phyloP scores from a whole-genome alignment of 2,888 invertebrate genomes.

The Sarcophaga variegata region DNA sequence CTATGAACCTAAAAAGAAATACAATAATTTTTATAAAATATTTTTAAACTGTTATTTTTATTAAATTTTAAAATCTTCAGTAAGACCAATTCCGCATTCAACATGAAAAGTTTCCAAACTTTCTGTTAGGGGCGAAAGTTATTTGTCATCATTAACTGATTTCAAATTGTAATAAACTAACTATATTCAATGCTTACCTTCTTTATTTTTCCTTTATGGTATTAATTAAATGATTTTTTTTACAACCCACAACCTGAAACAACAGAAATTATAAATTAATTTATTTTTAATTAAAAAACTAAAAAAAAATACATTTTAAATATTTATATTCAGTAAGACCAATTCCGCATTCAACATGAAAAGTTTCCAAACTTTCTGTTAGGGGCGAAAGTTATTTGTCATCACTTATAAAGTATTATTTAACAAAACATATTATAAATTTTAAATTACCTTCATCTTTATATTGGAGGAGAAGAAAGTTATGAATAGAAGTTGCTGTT shows the following conservation, averaged over 20 bases:
- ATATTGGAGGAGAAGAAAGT: background rate
- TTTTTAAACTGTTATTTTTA: too few relatives aligned
- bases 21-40: too few relatives aligned
- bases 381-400: slow-evolving; percentile 59
- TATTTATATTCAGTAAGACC: slow-evolving; percentile 72
- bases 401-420: background rate
- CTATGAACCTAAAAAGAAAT: too few relatives aligned
- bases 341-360: slow-evolving; percentile 78
- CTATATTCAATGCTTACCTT: slow-evolving; percentile 27
- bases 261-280: too few relatives aligned
- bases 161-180: background rate
- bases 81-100: slow-evolving; percentile 79
- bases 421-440: background rate
- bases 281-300: too few relatives aligned
- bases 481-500: background rate
- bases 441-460: background rate
- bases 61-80: slow-evolving; percentile 54
- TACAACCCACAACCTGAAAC: too few relatives aligned
- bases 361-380: slow-evolving; percentile 62
- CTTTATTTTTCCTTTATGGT: too few relatives aligned
- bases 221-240: too few relatives aligned
- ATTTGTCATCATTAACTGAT: slow-evolving; percentile 74
- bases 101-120: slow-evolving; percentile 70
- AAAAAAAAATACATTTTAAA: too few relatives aligned
- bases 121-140: slow-evolving; percentile 75